A percentile compares a stretch with the other conserved stretches of the same genome.
Conservation (phyloP, 1,140 invertebrate species). For the Diachasma alloeum region DNA sequence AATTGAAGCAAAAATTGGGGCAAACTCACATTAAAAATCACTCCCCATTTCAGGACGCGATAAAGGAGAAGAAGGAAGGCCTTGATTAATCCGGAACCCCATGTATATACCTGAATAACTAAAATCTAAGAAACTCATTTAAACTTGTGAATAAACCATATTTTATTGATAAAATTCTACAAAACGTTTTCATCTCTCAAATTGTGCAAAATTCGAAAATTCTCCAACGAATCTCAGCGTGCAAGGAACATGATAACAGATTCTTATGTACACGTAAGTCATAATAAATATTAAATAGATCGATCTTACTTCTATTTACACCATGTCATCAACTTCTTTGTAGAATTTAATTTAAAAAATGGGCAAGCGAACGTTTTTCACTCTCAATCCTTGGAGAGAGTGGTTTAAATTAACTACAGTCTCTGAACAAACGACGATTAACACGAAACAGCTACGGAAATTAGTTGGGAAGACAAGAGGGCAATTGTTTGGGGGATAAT, state of each 20-base stretch:
- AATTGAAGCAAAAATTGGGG: not conserved
- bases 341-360: not conserved
- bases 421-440: not conserved
- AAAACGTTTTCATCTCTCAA: not conserved
- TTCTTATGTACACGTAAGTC: constrained; percentile 23
- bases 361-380: not conserved
- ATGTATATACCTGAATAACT: not conserved
- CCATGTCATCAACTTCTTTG: constrained; percentile 1
- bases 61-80: constrained; percentile 86
- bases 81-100: constrained; percentile 69
- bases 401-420: not conserved
- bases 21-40: constrained; percentile 11
- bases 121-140: not conserved
- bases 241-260: not conserved
- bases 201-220: not conserved
- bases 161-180: not conserved
- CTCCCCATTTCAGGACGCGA: constrained; percentile 76
- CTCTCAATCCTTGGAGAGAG: too few relatives aligned
- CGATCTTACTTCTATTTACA: constrained; percentile 17
- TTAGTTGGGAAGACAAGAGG: constrained; percentile 11
- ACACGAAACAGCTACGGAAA: not conserved
- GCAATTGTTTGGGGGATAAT: not conserved
- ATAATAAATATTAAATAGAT: constrained; percentile 34
- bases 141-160: not conserved
- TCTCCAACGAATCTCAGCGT: not conserved